A percentile compares a stretch with the other conserved stretches of the same genome.
These are phyloP conservation scores for Eupeodes latifasciatus DNA, from an alignment of 2,888 invertebrate species.

Conservation along the genomic window DNA sequence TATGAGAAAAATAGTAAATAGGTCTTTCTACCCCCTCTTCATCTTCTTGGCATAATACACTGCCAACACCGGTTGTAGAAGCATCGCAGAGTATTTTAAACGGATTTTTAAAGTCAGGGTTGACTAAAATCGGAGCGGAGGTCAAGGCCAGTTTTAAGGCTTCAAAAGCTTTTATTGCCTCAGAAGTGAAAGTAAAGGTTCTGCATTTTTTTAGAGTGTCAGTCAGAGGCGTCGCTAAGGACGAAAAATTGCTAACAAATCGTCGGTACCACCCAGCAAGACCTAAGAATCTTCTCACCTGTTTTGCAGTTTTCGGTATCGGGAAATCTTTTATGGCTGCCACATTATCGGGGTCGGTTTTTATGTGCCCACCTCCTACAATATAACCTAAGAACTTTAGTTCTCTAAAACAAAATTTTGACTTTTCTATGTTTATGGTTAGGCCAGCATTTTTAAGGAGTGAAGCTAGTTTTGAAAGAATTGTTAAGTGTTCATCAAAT, in stretches of 20 bases:
- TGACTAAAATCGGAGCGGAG: not conserved
- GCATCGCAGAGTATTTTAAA: not conserved
- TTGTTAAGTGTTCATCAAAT: not conserved
- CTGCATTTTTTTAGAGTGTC: not conserved
- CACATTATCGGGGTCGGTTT: too few relatives aligned
- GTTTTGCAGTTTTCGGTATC: not conserved
- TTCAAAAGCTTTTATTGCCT: too few relatives aligned
- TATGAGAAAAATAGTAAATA: not conserved
- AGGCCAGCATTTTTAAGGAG: too few relatives aligned
- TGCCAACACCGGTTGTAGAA: not conserved
- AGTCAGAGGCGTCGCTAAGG: not conserved
- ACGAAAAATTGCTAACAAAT: not conserved
- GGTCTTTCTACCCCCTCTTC: not conserved
- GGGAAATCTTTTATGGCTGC: too few relatives aligned
- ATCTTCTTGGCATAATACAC: not conserved
- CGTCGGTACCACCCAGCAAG: constrained; percentile 26
- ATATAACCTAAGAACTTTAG: too few relatives aligned
- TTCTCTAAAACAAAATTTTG: too few relatives aligned
- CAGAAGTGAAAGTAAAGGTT: too few relatives aligned
- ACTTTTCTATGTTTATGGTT: too few relatives aligned
- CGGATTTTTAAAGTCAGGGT: not conserved
- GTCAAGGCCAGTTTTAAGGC: too few relatives aligned
- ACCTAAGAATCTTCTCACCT: constrained; percentile 23
- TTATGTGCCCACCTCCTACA: too few relatives aligned
- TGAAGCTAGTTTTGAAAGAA: too few relatives aligned